Conservation (phyloP, 2,113 vertebrate genomes). For the Puma concolor region DNA sequence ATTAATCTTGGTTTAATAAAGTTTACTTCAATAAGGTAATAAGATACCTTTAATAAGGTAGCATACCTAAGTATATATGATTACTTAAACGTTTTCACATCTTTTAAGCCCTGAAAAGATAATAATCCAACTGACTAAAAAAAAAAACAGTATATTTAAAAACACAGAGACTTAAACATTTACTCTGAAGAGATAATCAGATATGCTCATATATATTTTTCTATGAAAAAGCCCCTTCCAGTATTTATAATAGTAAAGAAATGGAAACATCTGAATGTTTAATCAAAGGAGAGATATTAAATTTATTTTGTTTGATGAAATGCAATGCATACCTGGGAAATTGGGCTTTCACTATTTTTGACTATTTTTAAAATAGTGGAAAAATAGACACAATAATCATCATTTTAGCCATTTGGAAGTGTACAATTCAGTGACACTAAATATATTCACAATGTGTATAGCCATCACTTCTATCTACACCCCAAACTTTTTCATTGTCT, state of each 20-base stretch:
- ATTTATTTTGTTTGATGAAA: neutral
- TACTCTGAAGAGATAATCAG: neutral
- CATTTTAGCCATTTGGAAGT: neutral
- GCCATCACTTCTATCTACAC: neutral
- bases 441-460: neutral
- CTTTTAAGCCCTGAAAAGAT: neutral
- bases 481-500: neutral
- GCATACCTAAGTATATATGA: neutral
- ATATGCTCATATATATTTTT: neutral
- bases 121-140: neutral
- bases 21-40: neutral
- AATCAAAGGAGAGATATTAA: neutral
- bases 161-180: neutral
- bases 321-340: neutral
- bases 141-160: neutral
- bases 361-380: neutral
- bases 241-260: neutral
- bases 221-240: neutral
- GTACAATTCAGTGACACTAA: neutral
- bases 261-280: neutral
- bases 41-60: neutral
- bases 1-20: neutral
- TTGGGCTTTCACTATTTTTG: neutral
- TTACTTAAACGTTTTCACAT: neutral
- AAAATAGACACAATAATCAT: neutral